Conservation (phyloP, 35 echinoderm and acorn worm genomes). For the Nesometra sesokonis region DNA sequence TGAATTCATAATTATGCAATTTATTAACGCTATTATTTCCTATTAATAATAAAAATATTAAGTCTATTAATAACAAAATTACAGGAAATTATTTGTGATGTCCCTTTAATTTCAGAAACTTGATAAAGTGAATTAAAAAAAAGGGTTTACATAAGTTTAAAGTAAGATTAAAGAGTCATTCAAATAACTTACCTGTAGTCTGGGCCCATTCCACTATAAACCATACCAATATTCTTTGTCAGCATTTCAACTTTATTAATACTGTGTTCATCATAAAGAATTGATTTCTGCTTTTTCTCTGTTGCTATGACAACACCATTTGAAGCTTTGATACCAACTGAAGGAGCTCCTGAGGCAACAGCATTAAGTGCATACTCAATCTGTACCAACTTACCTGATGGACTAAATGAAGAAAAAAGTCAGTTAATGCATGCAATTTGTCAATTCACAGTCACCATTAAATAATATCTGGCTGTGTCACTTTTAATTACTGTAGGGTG, state of each 20-base stretch:
- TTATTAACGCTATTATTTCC: too few relatives aligned
- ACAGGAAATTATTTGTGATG: too few relatives aligned
- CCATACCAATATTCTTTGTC: conserved; percentile 98
- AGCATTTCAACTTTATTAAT: conserved; percentile 88
- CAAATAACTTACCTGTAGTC: conserved; percentile 97
- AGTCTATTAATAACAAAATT: too few relatives aligned
- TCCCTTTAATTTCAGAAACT: too few relatives aligned
- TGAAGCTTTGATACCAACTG: conserved; percentile 93
- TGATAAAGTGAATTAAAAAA: too few relatives aligned
- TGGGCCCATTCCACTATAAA: conserved; percentile 98
- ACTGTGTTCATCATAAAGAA: conserved; percentile 95
- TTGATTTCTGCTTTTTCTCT: conserved; percentile 98
- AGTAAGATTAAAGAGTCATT: too few relatives aligned
- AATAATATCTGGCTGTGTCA: background rate
- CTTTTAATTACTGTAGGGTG: background rate
- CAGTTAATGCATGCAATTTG: background rate
- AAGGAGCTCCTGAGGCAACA: conserved; percentile 81
- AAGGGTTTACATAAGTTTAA: too few relatives aligned
- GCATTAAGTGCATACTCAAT: conserved; percentile 99
- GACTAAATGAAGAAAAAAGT: conserved; percentile 34
- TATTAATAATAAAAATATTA: too few relatives aligned
- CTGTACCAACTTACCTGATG: conserved; percentile 96
- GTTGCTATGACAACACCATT: conserved; percentile 99
- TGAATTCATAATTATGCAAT: too few relatives aligned
- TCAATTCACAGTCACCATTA: background rate